These are phyloP conservation scores for Stegana nigrithorax DNA, from an alignment of 2,888 invertebrate species.

Conservation along the genomic window DNA sequence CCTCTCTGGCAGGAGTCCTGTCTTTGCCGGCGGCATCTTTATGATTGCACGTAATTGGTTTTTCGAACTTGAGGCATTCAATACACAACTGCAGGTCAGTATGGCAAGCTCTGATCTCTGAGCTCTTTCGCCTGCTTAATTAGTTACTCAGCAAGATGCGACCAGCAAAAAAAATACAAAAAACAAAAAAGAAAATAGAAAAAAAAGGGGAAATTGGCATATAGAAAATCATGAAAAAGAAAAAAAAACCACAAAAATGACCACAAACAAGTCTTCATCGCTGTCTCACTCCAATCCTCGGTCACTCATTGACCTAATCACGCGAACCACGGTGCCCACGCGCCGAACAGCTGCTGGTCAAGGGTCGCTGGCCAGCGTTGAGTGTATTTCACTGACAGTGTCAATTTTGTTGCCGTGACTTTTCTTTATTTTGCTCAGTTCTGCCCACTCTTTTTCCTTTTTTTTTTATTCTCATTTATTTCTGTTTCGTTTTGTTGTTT, in stretches of 20 bases:
- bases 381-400: neutral
- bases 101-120: neutral
- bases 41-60: constrained; percentile 68
- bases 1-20: constrained; percentile 54
- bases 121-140: constrained; percentile 49
- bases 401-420: neutral
- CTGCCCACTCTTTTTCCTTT: neutral
- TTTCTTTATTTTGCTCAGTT: neutral
- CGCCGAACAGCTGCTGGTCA: constrained; percentile 3
- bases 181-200: neutral
- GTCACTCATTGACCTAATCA: too few relatives aligned
- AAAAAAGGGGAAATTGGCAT: neutral
- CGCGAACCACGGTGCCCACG: neutral
- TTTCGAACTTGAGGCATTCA: constrained; percentile 65
- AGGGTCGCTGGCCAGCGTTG: neutral
- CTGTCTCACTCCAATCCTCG: neutral
- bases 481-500: too few relatives aligned
- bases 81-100: constrained; percentile 62
- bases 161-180: neutral
- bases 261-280: neutral
- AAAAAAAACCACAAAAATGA: constrained; percentile 12
- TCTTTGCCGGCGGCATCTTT: constrained; percentile 65
- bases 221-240: neutral
- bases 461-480: neutral
- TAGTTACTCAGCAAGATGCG: too few relatives aligned